A percentile compares a stretch with the other conserved stretches of the same genome.
Conservation (phyloP, 2,888 invertebrate genomes). For the Ametastegia equiseti region DNA sequence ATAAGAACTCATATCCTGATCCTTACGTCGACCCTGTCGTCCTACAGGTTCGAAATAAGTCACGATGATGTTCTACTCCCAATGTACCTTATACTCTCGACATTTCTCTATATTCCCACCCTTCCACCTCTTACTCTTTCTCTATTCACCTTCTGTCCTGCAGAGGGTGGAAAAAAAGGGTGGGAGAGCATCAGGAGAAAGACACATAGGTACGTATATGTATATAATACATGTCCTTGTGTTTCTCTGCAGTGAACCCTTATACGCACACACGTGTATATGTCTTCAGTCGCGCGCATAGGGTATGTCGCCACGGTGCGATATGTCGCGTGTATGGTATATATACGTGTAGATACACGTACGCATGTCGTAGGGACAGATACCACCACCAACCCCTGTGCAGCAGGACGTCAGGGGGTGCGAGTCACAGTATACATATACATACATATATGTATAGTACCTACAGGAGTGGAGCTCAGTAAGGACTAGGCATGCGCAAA, state of each 20-base stretch:
- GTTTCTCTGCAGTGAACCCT: too few relatives aligned
- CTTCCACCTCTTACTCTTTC: neutral
- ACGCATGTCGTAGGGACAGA: neutral
- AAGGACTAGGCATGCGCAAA: conserved; percentile 37
- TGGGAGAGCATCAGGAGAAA: too few relatives aligned
- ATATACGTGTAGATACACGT: neutral
- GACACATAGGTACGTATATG: neutral
- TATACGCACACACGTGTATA: neutral
- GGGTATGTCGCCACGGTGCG: too few relatives aligned
- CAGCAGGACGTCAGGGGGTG: neutral
- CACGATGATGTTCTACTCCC: neutral
- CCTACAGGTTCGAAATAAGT: neutral
- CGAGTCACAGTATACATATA: neutral
- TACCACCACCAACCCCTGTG: neutral
- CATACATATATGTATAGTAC: neutral
- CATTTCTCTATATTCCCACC: neutral
- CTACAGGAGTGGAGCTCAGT: conserved; percentile 48
- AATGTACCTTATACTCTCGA: too few relatives aligned
- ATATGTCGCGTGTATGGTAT: too few relatives aligned
- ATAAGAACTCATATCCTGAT: neutral
- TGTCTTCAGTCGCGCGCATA: too few relatives aligned
- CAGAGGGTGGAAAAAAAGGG: too few relatives aligned
- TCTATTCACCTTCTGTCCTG: neutral
- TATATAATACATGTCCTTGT: neutral
- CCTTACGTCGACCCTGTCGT: neutral